Base-by-base conservation (phyloP, 2,888 invertebrate genomes). In the Caenorhabditis becei region DNA sequence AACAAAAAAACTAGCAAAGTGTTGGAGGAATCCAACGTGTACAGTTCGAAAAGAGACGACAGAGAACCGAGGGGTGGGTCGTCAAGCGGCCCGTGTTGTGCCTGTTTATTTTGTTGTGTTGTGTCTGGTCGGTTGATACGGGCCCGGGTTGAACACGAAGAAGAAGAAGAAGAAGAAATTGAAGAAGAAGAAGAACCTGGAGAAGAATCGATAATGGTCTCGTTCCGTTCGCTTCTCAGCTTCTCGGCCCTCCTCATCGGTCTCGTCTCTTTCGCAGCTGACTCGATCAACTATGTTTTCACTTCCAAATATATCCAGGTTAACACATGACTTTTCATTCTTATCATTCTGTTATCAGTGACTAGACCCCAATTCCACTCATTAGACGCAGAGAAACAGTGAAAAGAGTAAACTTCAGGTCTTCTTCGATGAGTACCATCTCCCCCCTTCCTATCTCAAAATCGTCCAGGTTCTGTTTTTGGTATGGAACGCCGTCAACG, bases 401-500 rank as follows among this genome's bases (percentile, higher is more conserved):
- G 32, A 32, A 32, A n/a, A 23, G 18, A 2, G 23, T 49, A 10
- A 32, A 32, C 32, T 83, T 59, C 44, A 86, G 86, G 82, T 86
- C 16, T 86, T 84, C 71, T 65, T 87, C 61, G 83, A 86, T 51
- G 78, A 85, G 47, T 87, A 71, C 56, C 80, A 87, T 65, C 69
- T 87, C 8, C 80, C 83, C 0, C 59, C 83, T 0, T 62, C 65
- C 47, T 82, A 80, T 53, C 74, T 87, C 23, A 83, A 77, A 63
- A 54, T 83, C 16, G 84, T 87, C 10, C 87, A 87, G 63, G 77
- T 82, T 11, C 63, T 84, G 2, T 87, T 85, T 59, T 67, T 87
- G 24, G 80, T 87, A 14, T 87, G 87, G 86, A 87, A 87, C 47
- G 87, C 86, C 16, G 70, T 87, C 23, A 87, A 87, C 59, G 87